Base-by-base conservation (phyloP, 2,113 vertebrate genomes). In the Nicator chloris region DNA sequence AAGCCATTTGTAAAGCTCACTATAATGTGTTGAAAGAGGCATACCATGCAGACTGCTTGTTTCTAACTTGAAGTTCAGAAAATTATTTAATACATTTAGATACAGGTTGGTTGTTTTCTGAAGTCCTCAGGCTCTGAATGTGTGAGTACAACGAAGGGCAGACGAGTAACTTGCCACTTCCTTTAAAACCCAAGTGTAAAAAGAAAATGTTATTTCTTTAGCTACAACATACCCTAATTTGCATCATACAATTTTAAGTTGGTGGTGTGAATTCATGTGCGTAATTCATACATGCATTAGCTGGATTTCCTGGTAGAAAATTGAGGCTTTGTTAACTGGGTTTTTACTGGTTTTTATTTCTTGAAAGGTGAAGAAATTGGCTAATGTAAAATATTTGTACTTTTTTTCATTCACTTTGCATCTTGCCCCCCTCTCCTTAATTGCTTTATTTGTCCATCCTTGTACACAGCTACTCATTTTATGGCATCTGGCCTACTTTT, bases 1-100 rank as follows among this genome's bases (percentile, higher is more conserved):
- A 83, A 88, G 82, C 37, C 33, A 28, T 94, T 96, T 97, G 95
- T 96, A 87, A 90, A 96, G 50, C 28, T 97, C 9, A 18, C 72
- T 78, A 33, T 60, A 54, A 88, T 61, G 44, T 94, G 81, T 26
- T 17, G 72, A 85, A 81, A 88, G 90, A 93, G 71, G 56, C 50
- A 39, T 92, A 56, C 44, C 8, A 1, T 95, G 37, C 69, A 86
- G 68, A 54, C 82, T 86, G 39, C 53, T 95, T 94, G 50, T 84
- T 93, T 78, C 39, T 65, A 71, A 54, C n/a, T 78, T 45, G 42
- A 30, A 82, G n/a, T 92, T 93, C 21, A 80, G 68, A 80, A 82
- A 76, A 72, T 60, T 24, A 79, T 13, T 92, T 37, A 70, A 64
- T 71, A 50, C 21, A 1, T 56, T 77, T 71, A 65, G 79, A 13